phyloP scores from a whole-genome alignment of 1,140 invertebrate genomes.

The Nasonia longicornis region DNA sequence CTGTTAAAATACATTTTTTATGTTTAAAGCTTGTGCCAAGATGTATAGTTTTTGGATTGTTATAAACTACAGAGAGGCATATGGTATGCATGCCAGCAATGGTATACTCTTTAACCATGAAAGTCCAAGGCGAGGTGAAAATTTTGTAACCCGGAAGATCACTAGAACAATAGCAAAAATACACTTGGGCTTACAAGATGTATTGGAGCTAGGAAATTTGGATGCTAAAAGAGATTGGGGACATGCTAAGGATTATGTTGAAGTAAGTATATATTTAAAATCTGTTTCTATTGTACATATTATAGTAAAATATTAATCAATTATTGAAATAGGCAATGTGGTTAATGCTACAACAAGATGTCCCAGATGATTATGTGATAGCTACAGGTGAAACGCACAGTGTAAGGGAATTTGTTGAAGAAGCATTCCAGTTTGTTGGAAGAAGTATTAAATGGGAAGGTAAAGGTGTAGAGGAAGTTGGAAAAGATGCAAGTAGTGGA shows the following conservation, averaged over 20 bases:
- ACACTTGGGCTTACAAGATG: conserved; percentile 85
- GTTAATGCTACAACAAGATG: conserved; percentile 97
- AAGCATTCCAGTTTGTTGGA: conserved; percentile 85
- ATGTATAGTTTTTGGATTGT: conserved; percentile 99
- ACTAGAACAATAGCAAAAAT: conserved; percentile 98
- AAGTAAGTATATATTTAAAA: conserved; percentile 73
- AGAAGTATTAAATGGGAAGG: conserved; percentile 88
- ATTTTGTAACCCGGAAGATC: conserved; percentile 99
- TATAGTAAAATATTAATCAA: conserved; percentile 8
- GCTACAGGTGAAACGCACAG: conserved; percentile 96
- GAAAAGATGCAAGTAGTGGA: conserved; percentile 84
- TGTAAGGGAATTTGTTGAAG: conserved; percentile 96
- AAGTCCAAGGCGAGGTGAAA: conserved; percentile 96
- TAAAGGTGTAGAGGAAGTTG: conserved; percentile 86
- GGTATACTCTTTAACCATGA: conserved; percentile 99
- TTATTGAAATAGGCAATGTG: conserved; percentile 90
- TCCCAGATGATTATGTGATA: conserved; percentile 96
- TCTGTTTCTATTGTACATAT: conserved; percentile 21
- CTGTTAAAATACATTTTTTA: conserved; percentile 30
- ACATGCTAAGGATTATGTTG: conserved; percentile 98
- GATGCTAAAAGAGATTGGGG: conserved; percentile 99
- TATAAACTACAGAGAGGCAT: conserved; percentile 97
- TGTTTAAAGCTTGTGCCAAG: conserved; percentile 91
- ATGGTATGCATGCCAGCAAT: conserved; percentile 98
- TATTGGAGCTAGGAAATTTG: conserved; percentile 93